Conservation (phyloP, 2,113 vertebrate genomes). For the Scomber japonicus region DNA sequence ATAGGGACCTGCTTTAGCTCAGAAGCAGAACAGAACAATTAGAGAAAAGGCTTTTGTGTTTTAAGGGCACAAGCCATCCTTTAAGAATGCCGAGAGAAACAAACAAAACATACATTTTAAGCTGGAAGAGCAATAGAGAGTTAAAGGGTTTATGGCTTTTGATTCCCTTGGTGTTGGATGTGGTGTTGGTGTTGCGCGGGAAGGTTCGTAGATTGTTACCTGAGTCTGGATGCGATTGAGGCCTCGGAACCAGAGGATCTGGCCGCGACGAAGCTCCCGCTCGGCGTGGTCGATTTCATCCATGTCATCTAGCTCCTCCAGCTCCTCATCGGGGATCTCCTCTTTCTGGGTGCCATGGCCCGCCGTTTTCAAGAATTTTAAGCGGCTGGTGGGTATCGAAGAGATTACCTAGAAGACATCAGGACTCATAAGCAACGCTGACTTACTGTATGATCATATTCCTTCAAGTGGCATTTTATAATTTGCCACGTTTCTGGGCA, state of each 20-base stretch:
- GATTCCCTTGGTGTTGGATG: slow-evolving; percentile 59
- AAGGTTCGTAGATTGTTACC: slow-evolving; percentile 84
- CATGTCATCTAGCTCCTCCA: slow-evolving; percentile 94
- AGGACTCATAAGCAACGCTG: slow-evolving; percentile 9
- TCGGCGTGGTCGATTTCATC: slow-evolving; percentile 99
- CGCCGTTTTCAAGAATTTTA: slow-evolving; percentile 98
- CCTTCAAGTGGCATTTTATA: slow-evolving; percentile 12
- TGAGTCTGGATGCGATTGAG: slow-evolving; percentile 99
- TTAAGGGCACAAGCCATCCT: slow-evolving; percentile 63
- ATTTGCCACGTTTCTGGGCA: background rate
- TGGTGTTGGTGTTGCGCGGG: background rate
- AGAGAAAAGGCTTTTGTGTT: slow-evolving; percentile 38
- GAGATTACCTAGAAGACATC: slow-evolving; percentile 91
- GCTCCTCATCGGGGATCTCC: slow-evolving; percentile 95
- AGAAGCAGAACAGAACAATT: slow-evolving; percentile 63
- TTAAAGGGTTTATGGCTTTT: slow-evolving; percentile 78
- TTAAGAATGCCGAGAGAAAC: slow-evolving; percentile 49
- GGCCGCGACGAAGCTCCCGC: slow-evolving; percentile 95
- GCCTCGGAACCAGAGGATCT: slow-evolving; percentile 99
- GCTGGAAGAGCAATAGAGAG: slow-evolving; percentile 71
- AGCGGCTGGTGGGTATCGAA: slow-evolving; percentile 95
- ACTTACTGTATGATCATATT: background rate
- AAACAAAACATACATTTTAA: slow-evolving; percentile 53
- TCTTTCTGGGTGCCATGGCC: slow-evolving; percentile 98
- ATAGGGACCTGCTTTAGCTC: slow-evolving; percentile 63